These are phyloP conservation scores for Plagiodera versicolora DNA, from an alignment of 2,888 invertebrate genomes.

Conservation along the genomic window DNA sequence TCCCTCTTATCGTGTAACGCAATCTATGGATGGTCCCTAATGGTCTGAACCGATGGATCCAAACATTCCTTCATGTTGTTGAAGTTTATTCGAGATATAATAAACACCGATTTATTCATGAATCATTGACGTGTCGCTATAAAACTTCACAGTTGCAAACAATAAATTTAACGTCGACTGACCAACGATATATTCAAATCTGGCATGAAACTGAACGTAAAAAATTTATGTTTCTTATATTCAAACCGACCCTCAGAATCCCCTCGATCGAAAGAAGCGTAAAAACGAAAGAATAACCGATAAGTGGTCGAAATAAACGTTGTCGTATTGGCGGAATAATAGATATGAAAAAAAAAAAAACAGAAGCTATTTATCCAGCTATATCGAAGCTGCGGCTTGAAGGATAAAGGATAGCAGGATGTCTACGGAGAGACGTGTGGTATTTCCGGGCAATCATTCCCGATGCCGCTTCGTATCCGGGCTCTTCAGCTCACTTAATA, in stretches of 20 bases:
- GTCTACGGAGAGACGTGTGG: conserved; percentile 43
- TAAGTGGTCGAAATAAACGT: conserved; percentile 34
- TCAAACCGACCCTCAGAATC: conserved; percentile 5
- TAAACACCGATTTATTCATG: no score
- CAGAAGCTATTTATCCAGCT: conserved; percentile 43
- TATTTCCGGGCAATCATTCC: conserved; percentile 47
- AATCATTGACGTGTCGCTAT: no score
- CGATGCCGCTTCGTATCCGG: conserved; percentile 39
- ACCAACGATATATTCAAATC: not conserved
- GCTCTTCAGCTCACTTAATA: conserved; percentile 45
- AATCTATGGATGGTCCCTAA: no score
- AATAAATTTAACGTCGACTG: no score
- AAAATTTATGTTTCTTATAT: conserved; percentile 14
- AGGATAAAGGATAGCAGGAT: conserved; percentile 43
- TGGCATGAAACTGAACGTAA: not conserved
- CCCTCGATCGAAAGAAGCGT: conserved; percentile 24
- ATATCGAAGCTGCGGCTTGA: conserved; percentile 40
- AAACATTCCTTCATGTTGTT: no score
- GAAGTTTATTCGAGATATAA: no score
- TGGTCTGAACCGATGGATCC: no score
- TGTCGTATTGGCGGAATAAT: conserved; percentile 29
- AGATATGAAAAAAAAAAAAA: conserved; percentile 33
- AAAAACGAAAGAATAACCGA: conserved; percentile 24
- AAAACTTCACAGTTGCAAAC: no score
- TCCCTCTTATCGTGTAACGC: no score